These are phyloP conservation scores for Jaculus jaculus DNA, from an alignment of 2,113 vertebrate species.

Conservation along the genomic window DNA sequence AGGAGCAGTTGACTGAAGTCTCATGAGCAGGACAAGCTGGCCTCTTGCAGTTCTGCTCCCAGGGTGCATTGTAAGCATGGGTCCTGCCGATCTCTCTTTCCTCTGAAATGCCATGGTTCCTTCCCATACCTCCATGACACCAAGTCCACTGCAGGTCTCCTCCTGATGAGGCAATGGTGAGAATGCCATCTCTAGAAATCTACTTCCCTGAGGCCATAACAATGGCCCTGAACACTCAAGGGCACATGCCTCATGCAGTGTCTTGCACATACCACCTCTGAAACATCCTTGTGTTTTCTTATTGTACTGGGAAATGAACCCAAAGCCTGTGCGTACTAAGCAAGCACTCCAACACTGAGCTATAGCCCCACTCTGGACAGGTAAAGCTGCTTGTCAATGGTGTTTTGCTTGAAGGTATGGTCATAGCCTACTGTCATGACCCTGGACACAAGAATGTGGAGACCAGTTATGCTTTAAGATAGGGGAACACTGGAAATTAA, in stretches of 20 bases:
- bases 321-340: not conserved
- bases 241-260: accelerated
- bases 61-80: too few species aligned
- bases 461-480: too few species aligned
- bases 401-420: too few species aligned
- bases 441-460: too few species aligned
- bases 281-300: not conserved
- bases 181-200: not conserved
- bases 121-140: too few species aligned
- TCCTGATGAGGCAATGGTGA: not conserved
- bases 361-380: not conserved
- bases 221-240: not conserved
- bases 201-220: not conserved
- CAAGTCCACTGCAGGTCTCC: too few species aligned
- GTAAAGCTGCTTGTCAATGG: too few species aligned
- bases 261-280: too few species aligned
- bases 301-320: not conserved
- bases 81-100: not conserved
- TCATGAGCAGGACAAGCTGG: too few species aligned
- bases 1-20: not conserved
- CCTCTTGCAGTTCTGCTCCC: not conserved
- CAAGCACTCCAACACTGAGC: not conserved
- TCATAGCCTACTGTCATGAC: too few species aligned
- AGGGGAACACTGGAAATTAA: too few species aligned
- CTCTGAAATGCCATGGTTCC: too few species aligned